Conservation (phyloP, 2,113 vertebrate species). For the Tyrannus savana region DNA sequence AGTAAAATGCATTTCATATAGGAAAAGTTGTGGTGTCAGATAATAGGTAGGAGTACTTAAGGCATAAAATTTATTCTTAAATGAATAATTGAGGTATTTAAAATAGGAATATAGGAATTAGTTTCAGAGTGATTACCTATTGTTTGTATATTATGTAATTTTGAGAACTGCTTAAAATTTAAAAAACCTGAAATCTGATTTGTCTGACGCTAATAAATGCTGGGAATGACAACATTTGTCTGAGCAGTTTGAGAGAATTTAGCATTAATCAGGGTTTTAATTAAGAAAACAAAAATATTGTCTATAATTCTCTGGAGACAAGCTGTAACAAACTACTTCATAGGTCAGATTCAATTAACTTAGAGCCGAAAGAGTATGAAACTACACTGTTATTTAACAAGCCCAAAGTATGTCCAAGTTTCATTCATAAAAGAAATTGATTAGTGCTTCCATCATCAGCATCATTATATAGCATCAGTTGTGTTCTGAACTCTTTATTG, state of each 20-base stretch:
- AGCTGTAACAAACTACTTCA: neutral
- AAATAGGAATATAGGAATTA: neutral
- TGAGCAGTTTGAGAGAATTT: neutral
- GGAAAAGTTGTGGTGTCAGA: neutral
- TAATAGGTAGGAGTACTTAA: neutral
- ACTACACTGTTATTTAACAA: neutral
- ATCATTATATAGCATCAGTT: neutral
- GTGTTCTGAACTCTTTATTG: neutral
- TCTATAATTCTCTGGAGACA: neutral
- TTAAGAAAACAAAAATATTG: neutral
- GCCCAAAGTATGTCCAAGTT: neutral
- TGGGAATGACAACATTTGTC: neutral
- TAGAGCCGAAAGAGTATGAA: neutral
- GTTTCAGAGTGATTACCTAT: neutral
- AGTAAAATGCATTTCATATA: neutral
- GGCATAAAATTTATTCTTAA: neutral
- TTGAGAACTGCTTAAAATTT: neutral
- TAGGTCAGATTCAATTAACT: conserved; percentile 14
- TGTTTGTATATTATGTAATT: neutral
- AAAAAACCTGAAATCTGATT: neutral
- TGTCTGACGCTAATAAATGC: neutral
- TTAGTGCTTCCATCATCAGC: neutral
- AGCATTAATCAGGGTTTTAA: neutral
- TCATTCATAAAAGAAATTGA: neutral
- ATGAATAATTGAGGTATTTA: neutral